These are phyloP conservation scores for Ptyas mucosa DNA, from an alignment of 2,113 vertebrate genomes.

Conservation along the genomic window DNA sequence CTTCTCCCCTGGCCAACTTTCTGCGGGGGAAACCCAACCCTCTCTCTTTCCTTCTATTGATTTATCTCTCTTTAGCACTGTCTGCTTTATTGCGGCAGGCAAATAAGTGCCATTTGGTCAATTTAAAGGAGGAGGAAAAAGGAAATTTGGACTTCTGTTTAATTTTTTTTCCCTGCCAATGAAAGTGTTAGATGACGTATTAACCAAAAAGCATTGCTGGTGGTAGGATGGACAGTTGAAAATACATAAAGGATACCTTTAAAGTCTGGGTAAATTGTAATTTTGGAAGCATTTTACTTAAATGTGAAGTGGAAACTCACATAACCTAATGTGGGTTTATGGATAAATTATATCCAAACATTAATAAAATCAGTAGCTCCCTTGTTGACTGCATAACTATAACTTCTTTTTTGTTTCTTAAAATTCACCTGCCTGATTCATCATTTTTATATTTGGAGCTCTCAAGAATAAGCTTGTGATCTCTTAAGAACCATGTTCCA, in stretches of 20 bases:
- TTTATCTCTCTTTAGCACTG: slow-evolving; percentile 74
- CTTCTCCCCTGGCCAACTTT: slow-evolving; percentile 70
- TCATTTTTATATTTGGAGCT: background rate
- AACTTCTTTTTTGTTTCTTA: slow-evolving; percentile 58
- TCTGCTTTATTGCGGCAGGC: slow-evolving; percentile 77
- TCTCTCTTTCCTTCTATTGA: slow-evolving; percentile 84
- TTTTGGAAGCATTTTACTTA: slow-evolving; percentile 4
- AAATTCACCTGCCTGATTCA: slow-evolving; percentile 35
- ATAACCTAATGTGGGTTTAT: slow-evolving; percentile 42
- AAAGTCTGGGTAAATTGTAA: background rate
- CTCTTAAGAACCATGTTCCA: too few relatives aligned
- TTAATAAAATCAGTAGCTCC: background rate
- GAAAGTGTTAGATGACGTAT: background rate
- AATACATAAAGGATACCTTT: background rate
- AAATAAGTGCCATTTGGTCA: slow-evolving; percentile 79
- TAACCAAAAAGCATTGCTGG: background rate
- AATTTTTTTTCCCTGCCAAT: slow-evolving; percentile 32
- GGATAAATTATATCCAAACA: background rate
- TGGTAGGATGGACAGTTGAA: background rate
- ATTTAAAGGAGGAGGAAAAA: slow-evolving; percentile 65
- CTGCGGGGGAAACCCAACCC: slow-evolving; percentile 68
- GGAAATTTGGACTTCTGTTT: slow-evolving; percentile 45
- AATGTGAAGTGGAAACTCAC: slow-evolving; percentile 14
- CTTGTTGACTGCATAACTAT: background rate
- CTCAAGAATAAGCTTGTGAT: too few relatives aligned